Evolutionary conservation across 2,797 vertebrate species (phyloP), one percentile per base, ranked within the genome.

Genomic region (Staurois parvus): DNA sequence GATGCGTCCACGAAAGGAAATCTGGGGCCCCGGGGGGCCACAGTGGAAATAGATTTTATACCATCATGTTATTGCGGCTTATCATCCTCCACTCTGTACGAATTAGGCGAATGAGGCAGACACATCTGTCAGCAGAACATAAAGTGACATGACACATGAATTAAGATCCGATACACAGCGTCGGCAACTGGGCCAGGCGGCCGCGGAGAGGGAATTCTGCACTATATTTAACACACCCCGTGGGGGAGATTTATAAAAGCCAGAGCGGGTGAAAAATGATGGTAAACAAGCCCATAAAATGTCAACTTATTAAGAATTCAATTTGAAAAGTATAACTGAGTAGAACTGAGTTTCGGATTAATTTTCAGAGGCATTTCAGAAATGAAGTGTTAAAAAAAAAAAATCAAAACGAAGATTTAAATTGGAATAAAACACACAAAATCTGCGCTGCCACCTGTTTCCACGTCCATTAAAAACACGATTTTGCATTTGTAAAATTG

Each of bases 91-190:
- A 45, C 42, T 45, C 42, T 15, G 11, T 45, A 17, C 17, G 62
- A 83, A 66, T 37, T 66, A 32, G 28, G n/a, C 10, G 64, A 75
- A 76, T 75, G 74, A 76, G 64, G 69, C 24, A 28, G 72, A 10
- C 59, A 52, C 81, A 76, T 84, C 62, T 59, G 81, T 84, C 81
- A 84, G 29, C 13, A 52, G 73, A 24, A 52, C 59, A 12, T 17
- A 67, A 76, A 66, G n/a, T 69, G 73, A 75, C 66, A 42, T 52
- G 81, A 83, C 81, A 68, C 52, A 52, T 21, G 62, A 76, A 84
- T 69, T 84, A 76, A 67, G 73, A 76, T 59, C 52, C 81, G 68
- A 72, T 66, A 34, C 64, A 17, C 52, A 30, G 80, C 26, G 69
- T 34, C 5, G 17, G n/a, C 28, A 56, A 74, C 4, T n/a, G 52